Evolutionary conservation across 2,797 vertebrate genomes (phyloP), one percentile per base, ranked within the genome.

Genomic region (Hephaestus fuliginosus): DNA sequence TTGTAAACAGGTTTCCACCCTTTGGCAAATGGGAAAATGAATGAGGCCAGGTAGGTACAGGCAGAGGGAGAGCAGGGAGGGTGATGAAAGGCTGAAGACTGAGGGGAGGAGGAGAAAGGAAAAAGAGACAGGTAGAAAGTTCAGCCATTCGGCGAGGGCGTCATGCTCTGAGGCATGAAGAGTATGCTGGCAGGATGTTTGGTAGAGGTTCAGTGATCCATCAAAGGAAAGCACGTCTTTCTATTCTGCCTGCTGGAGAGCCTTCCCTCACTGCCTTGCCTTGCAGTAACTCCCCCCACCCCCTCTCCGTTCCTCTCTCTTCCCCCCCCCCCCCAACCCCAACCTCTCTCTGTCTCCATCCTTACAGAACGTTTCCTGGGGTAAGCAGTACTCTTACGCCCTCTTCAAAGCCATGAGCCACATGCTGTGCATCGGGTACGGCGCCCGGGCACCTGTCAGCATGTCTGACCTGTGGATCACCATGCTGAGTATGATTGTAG

Each of bases 341-440:
- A 33, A 33, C 30, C 60, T 70, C 48, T 68, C 57, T 55, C 41
- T 72, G 25, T 67, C 73, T 85, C 57, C 78, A 7, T 89, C 72
- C 93, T 94, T 78, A 33, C 95, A 99, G 98, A 99, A 99, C 0
- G 97, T 98, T 81, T 99, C 98, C 72, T 99, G 98, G 98, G 98
- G 98, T 81, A 99, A 98, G 94, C 98, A 99, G 91, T 99, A 99
- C 86, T 99, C 98, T 0, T 99, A 99, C 0, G 98, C 98, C 49
- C 97, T 99, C 89, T 99, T 99, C 95, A 99, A 99, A 96, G 98
- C 98, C 49, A 99, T 99, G 98, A 99, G 98, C 91, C 98, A 99
- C 86, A 99, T 99, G 98, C 95, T 99, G 74, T 99, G 98, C 88
- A 99, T 99, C 15, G 98, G 98, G 13, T 99, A 99, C 0, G 98